Conservation (phyloP, 2,113 vertebrate genomes). For the Antidorcas marsupialis region DNA sequence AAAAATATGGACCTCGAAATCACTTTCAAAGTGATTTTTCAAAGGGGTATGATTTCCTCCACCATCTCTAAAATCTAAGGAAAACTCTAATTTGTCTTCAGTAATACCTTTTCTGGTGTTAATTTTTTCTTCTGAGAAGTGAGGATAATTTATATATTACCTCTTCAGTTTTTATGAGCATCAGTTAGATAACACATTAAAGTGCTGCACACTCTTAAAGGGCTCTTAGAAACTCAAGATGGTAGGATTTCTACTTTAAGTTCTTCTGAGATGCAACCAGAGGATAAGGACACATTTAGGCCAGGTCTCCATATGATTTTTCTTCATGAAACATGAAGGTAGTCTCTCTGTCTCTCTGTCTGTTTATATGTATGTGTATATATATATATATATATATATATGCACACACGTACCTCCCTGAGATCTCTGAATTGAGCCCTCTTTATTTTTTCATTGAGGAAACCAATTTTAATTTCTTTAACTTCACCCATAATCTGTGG, state of each 20-base stretch:
- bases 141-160: not conserved
- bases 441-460: not conserved
- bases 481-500: not conserved
- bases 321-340: not conserved
- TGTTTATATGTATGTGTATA: too few species aligned
- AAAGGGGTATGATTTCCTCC: not conserved
- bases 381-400: too few species aligned
- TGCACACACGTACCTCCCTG: not conserved
- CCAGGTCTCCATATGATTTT: not conserved
- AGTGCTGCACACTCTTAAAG: not conserved
- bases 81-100: not conserved
- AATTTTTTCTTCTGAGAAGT: not conserved
- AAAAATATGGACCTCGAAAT: not conserved
- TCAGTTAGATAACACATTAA: not conserved
- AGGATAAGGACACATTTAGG: not conserved
- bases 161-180: not conserved
- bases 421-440: not conserved
- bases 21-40: slow-evolving; percentile 25
- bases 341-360: not conserved
- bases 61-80: not conserved
- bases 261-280: not conserved
- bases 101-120: not conserved
- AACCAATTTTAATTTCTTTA: not conserved
- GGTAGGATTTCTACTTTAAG: not conserved
- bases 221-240: not conserved